A percentile compares a stretch with the other conserved stretches of the same genome.
Evolutionary conservation across 1,140 invertebrate species (phyloP).

Genomic region (Sesamia nonagrioides): DNA sequence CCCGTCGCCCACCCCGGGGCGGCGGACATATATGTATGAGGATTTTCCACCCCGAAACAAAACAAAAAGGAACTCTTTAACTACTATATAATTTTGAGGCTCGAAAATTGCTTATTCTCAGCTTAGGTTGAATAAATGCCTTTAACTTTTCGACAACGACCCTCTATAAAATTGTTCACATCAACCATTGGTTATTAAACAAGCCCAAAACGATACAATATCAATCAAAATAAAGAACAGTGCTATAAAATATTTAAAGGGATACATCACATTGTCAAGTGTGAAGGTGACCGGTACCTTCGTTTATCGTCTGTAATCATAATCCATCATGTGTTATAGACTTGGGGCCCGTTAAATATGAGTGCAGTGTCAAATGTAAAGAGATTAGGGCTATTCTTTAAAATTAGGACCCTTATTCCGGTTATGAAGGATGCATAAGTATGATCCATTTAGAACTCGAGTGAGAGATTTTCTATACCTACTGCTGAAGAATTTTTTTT

Average conservation of each 20-base stretch:
- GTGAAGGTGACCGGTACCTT: constrained; percentile 51
- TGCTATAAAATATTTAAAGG: constrained; percentile 64
- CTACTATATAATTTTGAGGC: no score
- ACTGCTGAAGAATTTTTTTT: no score
- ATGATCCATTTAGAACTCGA: neutral
- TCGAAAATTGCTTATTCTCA: no score
- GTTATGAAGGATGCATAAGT: neutral
- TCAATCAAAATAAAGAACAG: constrained; percentile 65
- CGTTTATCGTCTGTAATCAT: constrained; percentile 71
- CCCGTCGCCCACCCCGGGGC: no score
- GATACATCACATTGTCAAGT: constrained; percentile 80
- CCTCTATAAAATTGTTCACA: no score
- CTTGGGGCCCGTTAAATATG: constrained; percentile 60
- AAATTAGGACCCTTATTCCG: neutral
- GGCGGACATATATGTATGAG: no score
- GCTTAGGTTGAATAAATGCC: no score
- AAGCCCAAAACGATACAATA: constrained; percentile 54
- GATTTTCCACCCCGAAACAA: no score
- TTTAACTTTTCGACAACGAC: no score
- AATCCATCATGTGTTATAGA: constrained; percentile 67
- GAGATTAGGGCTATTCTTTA: constrained; percentile 63
- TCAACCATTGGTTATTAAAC: neutral
- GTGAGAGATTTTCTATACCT: neutral
- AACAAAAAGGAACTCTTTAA: no score
- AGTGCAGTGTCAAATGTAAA: constrained; percentile 57